phyloP scores from a whole-genome alignment of 2,797 vertebrate genomes.

The Neomorphus geoffroyi region DNA sequence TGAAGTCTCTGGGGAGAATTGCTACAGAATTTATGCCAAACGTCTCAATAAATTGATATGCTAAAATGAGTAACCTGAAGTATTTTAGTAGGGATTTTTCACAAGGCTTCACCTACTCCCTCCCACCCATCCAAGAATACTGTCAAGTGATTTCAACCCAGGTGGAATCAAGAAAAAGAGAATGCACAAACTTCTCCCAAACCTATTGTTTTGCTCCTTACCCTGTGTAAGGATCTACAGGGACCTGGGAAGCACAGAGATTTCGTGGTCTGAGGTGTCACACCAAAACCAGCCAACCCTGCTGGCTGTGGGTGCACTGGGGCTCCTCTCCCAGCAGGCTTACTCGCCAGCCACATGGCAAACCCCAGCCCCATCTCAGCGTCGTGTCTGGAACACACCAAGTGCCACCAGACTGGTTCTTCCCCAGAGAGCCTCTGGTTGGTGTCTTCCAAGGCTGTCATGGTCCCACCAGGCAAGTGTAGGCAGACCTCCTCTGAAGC shows the following conservation, averaged over 20 bases:
- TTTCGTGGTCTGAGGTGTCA: accelerated
- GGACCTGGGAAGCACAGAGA: accelerated
- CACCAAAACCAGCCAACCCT: not conserved
- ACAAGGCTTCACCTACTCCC: not conserved
- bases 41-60: constrained; percentile 60
- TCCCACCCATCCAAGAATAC: not conserved
- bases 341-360: too few species aligned
- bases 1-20: constrained; percentile 64
- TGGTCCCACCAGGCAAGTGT: accelerated
- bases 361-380: not conserved
- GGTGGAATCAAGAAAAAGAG: not conserved
- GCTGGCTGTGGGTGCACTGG: accelerated
- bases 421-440: accelerated
- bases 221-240: not conserved
- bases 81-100: constrained; percentile 52
- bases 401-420: not conserved
- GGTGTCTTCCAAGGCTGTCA: not conserved
- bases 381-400: not conserved
- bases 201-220: not conserved
- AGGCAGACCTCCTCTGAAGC: not conserved
- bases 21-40: constrained; percentile 61
- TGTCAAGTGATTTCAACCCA: not conserved
- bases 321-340: not conserved
- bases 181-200: not conserved
- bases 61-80: constrained; percentile 44